Conservation (phyloP, 2,797 vertebrate genomes). For the Gambusia yucatana region DNA sequence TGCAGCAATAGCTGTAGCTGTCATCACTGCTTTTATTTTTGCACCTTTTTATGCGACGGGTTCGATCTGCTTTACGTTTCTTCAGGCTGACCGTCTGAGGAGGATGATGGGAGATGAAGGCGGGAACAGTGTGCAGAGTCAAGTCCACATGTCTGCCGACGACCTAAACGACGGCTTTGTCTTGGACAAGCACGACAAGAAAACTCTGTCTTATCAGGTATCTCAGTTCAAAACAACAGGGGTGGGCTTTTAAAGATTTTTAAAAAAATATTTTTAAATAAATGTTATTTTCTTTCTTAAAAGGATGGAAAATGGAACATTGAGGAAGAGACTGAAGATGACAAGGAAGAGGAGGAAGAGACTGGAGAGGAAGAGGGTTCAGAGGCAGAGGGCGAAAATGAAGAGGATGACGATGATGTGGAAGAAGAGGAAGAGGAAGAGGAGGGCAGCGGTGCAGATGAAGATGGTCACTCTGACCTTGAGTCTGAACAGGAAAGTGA, state of each 20-base stretch:
- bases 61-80: conserved; percentile 6
- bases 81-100: conserved; percentile 88
- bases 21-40: neutral
- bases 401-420: conserved; percentile 10
- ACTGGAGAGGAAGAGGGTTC: conserved; percentile 25
- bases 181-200: conserved; percentile 87
- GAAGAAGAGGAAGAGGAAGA: conserved; percentile 40
- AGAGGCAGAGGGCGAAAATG: conserved; percentile 17
- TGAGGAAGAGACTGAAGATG: conserved; percentile 47
- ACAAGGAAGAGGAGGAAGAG: conserved; percentile 22
- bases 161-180: conserved; percentile 93
- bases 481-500: conserved; percentile 75
- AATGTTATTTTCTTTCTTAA: neutral
- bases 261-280: neutral
- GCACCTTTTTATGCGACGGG: neutral
- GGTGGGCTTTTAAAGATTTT: neutral
- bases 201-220: conserved; percentile 89
- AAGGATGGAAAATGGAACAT: conserved; percentile 90
- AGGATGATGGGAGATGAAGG: conserved; percentile 90
- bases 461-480: conserved; percentile 74
- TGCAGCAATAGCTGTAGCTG: neutral
- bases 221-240: neutral
- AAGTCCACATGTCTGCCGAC: conserved; percentile 88
- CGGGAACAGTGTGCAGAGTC: conserved; percentile 52
- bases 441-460: conserved; percentile 53